These are phyloP conservation scores for Tretioscincus oriximinensis DNA, from an alignment of 2,113 vertebrate genomes.

Conservation along the genomic window DNA sequence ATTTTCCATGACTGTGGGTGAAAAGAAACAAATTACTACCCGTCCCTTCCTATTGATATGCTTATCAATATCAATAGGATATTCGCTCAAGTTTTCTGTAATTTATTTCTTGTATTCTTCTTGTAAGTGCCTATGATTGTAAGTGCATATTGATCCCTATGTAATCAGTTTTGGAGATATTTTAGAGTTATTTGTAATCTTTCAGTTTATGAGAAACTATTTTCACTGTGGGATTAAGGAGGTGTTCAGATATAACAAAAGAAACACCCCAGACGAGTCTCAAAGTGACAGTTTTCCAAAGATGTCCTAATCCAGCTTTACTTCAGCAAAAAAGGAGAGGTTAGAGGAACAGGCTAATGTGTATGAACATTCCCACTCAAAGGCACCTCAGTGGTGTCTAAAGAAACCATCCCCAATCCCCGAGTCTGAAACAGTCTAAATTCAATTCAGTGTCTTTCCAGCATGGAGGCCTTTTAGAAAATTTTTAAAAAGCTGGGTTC, in stretches of 20 bases:
- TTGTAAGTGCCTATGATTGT: conserved; percentile 20
- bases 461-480: conserved; percentile 7
- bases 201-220: conserved; percentile 21
- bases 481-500: not conserved
- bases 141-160: not conserved
- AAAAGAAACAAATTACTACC: not conserved
- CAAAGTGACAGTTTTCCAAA: too few relatives aligned
- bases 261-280: too few relatives aligned
- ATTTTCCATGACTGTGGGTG: not conserved
- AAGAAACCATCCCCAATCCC: too few relatives aligned
- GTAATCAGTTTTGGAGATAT: not conserved
- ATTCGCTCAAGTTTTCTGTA: conserved; percentile 1
- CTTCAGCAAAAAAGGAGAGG: too few relatives aligned
- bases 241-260: conserved; percentile 26
- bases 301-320: too few relatives aligned
- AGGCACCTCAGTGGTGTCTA: too few relatives aligned
- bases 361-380: too few relatives aligned
- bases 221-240: conserved; percentile 4
- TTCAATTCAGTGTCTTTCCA: not conserved
- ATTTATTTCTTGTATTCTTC: not conserved
- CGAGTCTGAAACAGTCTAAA: too few relatives aligned
- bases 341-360: too few relatives aligned
- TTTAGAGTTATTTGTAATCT: conserved; percentile 30
- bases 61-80: too few relatives aligned
- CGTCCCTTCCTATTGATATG: not conserved